Evolutionary conservation across 2,113 vertebrate genomes (phyloP).

Genomic region (Nothocercus nigrocapillus): DNA sequence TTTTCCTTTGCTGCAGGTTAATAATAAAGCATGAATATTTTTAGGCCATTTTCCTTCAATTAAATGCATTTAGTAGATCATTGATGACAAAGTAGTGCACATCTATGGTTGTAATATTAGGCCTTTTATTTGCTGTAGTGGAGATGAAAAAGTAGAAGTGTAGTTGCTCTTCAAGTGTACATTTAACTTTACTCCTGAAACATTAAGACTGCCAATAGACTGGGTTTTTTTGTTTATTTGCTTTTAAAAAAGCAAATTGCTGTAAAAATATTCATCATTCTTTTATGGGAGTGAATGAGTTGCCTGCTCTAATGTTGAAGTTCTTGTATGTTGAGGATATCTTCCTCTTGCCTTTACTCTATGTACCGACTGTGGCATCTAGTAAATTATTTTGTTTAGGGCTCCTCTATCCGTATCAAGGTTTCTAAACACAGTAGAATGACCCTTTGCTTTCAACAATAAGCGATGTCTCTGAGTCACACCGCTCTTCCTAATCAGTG

Average conservation of each 20-base stretch:
- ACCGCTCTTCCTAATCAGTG: background rate
- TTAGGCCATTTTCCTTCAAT: background rate
- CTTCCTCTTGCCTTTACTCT: background rate
- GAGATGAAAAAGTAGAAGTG: background rate
- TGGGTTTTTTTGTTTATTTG: too few species aligned
- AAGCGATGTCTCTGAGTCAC: background rate
- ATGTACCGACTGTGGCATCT: background rate
- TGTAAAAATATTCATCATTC: background rate
- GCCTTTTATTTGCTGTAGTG: background rate
- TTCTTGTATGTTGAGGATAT: background rate
- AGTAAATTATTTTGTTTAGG: constrained; percentile 33
- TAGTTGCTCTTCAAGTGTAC: background rate
- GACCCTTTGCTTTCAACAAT: constrained; percentile 25
- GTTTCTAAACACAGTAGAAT: constrained; percentile 39
- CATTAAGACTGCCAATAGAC: background rate
- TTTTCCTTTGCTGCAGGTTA: background rate
- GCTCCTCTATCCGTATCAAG: background rate
- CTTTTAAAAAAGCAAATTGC: background rate
- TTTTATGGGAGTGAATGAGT: background rate
- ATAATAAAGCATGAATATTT: background rate
- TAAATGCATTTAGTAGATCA: background rate
- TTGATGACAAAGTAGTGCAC: background rate
- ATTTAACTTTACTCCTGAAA: background rate
- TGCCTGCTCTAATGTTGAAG: background rate
- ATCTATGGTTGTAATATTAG: background rate